Base-by-base conservation (phyloP, 2,888 invertebrate species). In the Norana najaformis region DNA sequence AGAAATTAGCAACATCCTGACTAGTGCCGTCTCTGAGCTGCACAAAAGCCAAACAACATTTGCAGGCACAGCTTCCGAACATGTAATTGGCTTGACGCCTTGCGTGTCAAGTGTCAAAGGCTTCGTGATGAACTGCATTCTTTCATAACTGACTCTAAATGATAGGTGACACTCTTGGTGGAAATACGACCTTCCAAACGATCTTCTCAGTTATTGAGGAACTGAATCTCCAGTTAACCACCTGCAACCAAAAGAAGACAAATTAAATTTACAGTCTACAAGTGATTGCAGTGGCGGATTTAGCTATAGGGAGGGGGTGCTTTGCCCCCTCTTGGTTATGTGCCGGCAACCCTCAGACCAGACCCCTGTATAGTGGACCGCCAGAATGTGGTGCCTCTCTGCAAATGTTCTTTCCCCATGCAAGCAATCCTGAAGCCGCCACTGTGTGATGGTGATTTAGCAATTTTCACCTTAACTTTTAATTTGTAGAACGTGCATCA, bases 111-210 rank as follows among this genome's bases (percentile, higher is more conserved):
- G 30, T n/a, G 69, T 69, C 69, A 69, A 69, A 30, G 69, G 69
- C 69, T 69, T 69, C 69, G 8, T n/a, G n/a, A 69, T n/a, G 1
- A n/a, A 69, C n/a, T 5, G 6, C 30, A n/a, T 69, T n/a, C n/a
- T 69, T n/a, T n/a, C 69, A n/a, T n/a, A 69, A 69, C n/a, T 69
- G n/a, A n/a, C n/a, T 69, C 69, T 30, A 69, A 69, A 69, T 69
- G 69, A 69, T 69, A 69, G 30, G n/a, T 11, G 69, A 69, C 16
- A 16, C 69, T n/a, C 47, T 47, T 47, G 47, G 20, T 47, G 47
- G 47, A 47, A 47, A n/a, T n/a, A n/a, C 5, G 47, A 47, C 47
- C 23, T 41, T 41, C 16, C 16, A 41, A 41, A 41, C 41, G 18
- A 41, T 41, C 41, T 41, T 47, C 30, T 16, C 69, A n/a, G 69